Evolutionary conservation across 2,113 vertebrate species (phyloP).

Genomic region (Vombatus ursinus): DNA sequence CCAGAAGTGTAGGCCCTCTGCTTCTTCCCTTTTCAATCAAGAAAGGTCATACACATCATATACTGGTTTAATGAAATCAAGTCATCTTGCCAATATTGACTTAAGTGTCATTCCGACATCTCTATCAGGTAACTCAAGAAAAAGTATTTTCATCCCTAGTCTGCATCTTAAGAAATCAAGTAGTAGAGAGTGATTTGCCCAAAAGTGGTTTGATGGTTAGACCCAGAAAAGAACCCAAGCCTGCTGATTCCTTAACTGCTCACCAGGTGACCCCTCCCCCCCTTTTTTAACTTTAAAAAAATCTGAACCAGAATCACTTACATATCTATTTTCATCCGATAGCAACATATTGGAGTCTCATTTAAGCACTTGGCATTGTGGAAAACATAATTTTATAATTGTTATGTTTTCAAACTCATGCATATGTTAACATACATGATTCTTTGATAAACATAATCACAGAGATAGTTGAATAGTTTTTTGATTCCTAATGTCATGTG

Average conservation of each 20-base stretch:
- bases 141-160: slow-evolving; percentile 33
- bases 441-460: background rate
- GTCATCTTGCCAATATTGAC: slow-evolving; percentile 21
- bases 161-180: slow-evolving; percentile 23
- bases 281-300: background rate
- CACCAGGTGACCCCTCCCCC: background rate
- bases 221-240: background rate
- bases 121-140: slow-evolving; percentile 18
- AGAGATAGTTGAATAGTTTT: background rate
- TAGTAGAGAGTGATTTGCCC: background rate
- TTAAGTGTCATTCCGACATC: background rate
- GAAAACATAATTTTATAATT: background rate
- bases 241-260: background rate
- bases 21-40: background rate
- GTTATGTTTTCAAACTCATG: background rate
- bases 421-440: background rate
- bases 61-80: slow-evolving; percentile 6
- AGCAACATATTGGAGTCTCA: background rate
- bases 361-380: background rate
- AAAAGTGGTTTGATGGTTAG: background rate
- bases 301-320: background rate
- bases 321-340: background rate
- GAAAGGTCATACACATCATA: background rate
- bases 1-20: slow-evolving; percentile 16
- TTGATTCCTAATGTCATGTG: background rate